phyloP scores from a whole-genome alignment of 1,140 invertebrate genomes.

The Dendroctonus valens region DNA sequence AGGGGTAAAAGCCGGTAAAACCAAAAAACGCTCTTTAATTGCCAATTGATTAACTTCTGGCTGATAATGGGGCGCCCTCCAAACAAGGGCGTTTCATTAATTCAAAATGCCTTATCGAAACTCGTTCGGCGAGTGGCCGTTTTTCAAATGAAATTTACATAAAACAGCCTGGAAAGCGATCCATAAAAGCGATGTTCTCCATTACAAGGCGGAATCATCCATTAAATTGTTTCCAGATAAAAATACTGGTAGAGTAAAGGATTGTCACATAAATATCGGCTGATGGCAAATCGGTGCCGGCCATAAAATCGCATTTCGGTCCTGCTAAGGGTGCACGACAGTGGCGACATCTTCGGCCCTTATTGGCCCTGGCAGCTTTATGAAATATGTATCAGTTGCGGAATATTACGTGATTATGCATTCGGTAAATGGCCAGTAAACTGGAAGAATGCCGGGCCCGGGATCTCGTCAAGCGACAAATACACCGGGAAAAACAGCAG shows the following conservation, averaged over 20 bases:
- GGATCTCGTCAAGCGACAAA: too few species aligned
- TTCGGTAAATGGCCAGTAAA: too few species aligned
- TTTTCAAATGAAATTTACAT: slow-evolving; percentile 24
- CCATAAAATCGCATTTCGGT: slow-evolving; percentile 34
- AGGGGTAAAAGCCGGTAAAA: too few species aligned
- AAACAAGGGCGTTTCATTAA: slow-evolving; percentile 8
- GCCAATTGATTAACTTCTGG: neutral
- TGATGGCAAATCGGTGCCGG: slow-evolving; percentile 32
- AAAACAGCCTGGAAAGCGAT: slow-evolving; percentile 23
- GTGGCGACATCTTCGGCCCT: too few species aligned
- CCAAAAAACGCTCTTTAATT: too few species aligned
- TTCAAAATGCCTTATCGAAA: slow-evolving; percentile 19
- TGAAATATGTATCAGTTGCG: too few species aligned
- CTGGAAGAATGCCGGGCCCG: too few species aligned
- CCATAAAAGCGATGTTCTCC: slow-evolving; percentile 28
- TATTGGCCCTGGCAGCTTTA: too few species aligned
- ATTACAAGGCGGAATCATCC: slow-evolving; percentile 29
- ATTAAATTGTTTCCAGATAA: slow-evolving; percentile 31
- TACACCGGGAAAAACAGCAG: too few species aligned
- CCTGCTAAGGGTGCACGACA: too few species aligned
- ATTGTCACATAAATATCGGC: slow-evolving; percentile 34
- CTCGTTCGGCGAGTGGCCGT: slow-evolving; percentile 19
- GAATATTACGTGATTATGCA: too few species aligned
- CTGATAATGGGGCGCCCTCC: neutral
- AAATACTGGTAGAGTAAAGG: slow-evolving; percentile 28